Conservation (phyloP, 2,113 vertebrate genomes). For the Peucedramus taeniatus region DNA sequence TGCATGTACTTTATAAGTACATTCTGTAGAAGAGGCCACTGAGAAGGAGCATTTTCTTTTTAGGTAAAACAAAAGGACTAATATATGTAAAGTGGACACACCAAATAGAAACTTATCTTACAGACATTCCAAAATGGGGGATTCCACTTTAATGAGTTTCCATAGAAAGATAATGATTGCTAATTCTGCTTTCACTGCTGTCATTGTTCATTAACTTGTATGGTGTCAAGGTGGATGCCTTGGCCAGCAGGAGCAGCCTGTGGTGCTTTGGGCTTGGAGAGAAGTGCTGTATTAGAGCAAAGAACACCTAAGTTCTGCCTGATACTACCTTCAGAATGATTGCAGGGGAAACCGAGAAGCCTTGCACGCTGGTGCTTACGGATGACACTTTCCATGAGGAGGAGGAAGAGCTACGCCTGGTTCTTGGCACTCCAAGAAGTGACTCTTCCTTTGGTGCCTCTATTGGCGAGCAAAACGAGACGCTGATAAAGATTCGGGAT, state of each 20-base stretch:
- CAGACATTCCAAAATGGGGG: background rate
- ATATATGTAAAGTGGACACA: background rate
- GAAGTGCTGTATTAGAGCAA: background rate
- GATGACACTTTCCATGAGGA: conserved; percentile 87
- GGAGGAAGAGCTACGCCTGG: conserved; percentile 87
- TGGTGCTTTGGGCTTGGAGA: background rate
- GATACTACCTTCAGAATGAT: conserved; percentile 15
- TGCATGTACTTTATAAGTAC: background rate
- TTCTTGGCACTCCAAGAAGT: conserved; percentile 87
- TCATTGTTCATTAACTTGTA: background rate
- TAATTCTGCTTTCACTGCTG: background rate
- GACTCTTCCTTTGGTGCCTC: conserved; percentile 87
- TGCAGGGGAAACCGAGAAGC: conserved; percentile 88
- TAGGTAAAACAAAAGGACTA: background rate
- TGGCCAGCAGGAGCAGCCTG: background rate
- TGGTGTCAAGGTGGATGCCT: background rate
- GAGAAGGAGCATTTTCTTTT: background rate
- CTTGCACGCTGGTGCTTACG: conserved; percentile 78
- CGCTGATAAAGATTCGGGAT: conserved; percentile 86
- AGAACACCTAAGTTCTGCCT: background rate
- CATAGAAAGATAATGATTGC: background rate
- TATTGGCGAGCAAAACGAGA: conserved; percentile 87
- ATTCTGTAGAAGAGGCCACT: background rate
- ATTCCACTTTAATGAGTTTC: background rate
- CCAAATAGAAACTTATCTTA: background rate